These are phyloP conservation scores for Corvus cornix DNA, from an alignment of 2,113 vertebrate genomes.

Conservation along the genomic window DNA sequence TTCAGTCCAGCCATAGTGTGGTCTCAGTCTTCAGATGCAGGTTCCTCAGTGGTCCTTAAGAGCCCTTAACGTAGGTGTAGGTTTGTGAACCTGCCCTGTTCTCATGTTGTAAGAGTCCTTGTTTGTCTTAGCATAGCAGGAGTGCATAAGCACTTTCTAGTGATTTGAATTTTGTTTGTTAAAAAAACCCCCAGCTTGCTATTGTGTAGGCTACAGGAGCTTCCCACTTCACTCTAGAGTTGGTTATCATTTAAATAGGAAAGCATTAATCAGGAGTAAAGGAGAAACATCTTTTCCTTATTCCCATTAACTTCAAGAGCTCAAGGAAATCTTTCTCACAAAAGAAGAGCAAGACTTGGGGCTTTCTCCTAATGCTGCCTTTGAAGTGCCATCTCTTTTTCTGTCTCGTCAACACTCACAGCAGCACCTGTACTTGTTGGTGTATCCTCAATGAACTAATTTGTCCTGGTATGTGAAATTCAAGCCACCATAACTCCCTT, in stretches of 20 bases:
- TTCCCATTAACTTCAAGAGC: not conserved
- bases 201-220: conserved; percentile 8
- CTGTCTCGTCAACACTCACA: not conserved
- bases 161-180: not conserved
- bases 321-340: not conserved
- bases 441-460: not conserved
- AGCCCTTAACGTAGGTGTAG: not conserved
- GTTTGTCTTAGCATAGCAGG: not conserved
- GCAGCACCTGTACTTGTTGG: not conserved
- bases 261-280: conserved; percentile 34
- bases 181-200: not conserved
- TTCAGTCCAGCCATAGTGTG: not conserved
- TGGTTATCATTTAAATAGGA: conserved; percentile 52
- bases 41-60: not conserved
- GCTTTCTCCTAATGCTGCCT: not conserved
- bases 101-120: not conserved
- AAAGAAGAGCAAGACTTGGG: not conserved
- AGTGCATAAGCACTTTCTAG: not conserved
- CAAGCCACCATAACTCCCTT: not conserved
- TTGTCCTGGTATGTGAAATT: not conserved
- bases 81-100: not conserved
- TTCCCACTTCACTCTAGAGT: conserved; percentile 27
- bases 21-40: not conserved
- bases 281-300: not conserved
- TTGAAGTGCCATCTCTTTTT: not conserved